Evolutionary conservation across 1,140 invertebrate genomes (phyloP), one percentile per base, ranked within the genome.

Genomic region (Scaptomyza montana): DNA sequence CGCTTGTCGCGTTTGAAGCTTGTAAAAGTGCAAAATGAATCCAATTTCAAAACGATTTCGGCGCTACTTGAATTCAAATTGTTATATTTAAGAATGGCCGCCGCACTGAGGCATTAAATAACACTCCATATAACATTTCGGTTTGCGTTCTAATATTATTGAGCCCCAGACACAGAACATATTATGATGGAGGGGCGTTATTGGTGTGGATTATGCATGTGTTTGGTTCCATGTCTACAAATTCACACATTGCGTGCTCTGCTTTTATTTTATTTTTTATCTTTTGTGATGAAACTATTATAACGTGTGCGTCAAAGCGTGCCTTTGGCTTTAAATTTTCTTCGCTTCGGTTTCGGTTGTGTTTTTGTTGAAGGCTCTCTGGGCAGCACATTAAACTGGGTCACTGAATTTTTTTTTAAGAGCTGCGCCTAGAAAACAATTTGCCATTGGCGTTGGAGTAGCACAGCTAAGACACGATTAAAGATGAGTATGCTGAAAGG

Each of bases 211-310:
- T 13, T 39, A 36, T 41, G 60, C 49, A 72, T 72, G 25, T 72
- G 63, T 72, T 49, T 39, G 33, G 8, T 36, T 10, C 49, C 54
- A 67, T 80, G 63, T 81, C 62, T 64, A 75, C 67, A 81, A 81
- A 72, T 69, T 51, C 25, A 61, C 69, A 78, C 69, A 78, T 87
- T 78, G 82, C 81, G 82, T 87, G 66, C 60, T 65, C 51, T 60
- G 53, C 54, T 71, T 70, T 59, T 25, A 25, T 25, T 25, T 25
- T 25, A 4, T 25, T 25, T 25, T 74, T 70, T 33, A 71, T 70
- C 51, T 70, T 59, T 69, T 77, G 87, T 78, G 82, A 82, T 72
- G 79, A 87, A 87, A 87, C 82, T 78, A 87, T 89, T 77, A 89
- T 8, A 36, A 77, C 76, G 76, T 89, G 84, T 82, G 62, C 84